A percentile compares a stretch with the other conserved stretches of the same genome.
These are phyloP conservation scores for Rhagonycha lutea DNA, from an alignment of 2,888 invertebrate genomes.

Conservation along the genomic window DNA sequence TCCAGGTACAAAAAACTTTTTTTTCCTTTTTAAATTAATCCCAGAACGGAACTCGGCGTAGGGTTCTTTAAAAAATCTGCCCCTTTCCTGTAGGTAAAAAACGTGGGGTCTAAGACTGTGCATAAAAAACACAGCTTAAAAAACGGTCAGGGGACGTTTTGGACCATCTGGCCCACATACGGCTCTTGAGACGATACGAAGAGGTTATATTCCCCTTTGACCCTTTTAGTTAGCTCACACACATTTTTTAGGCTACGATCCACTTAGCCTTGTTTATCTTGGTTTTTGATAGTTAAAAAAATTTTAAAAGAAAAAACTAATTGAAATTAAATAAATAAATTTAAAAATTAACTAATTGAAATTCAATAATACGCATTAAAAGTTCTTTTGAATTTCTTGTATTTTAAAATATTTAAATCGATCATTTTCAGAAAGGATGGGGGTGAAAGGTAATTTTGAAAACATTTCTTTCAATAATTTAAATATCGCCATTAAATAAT, in stretches of 20 bases:
- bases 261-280: constrained; percentile 29
- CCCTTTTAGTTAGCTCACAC: constrained; percentile 41
- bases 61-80: constrained; percentile 57
- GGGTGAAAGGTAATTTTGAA: too few species aligned
- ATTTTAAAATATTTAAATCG: too few species aligned
- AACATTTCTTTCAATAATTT: neutral
- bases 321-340: constrained; percentile 27
- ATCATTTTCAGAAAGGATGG: too few species aligned
- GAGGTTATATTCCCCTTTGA: constrained; percentile 49
- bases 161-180: constrained; percentile 52
- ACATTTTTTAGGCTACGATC: constrained; percentile 13
- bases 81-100: constrained; percentile 54
- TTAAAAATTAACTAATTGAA: too few species aligned
- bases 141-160: constrained; percentile 52
- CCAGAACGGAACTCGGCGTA: constrained; percentile 55
- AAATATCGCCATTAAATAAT: neutral
- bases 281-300: constrained; percentile 31
- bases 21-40: constrained; percentile 54
- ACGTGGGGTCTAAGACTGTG: constrained; percentile 39
- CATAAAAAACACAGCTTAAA: constrained; percentile 56
- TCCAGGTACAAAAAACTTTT: constrained; percentile 49
- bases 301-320: constrained; percentile 31
- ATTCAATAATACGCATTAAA: too few species aligned
- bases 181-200: constrained; percentile 49
- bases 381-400: too few species aligned